These are phyloP conservation scores for Dicranocentrus wangi DNA, from an alignment of 2,888 invertebrate genomes.

Conservation along the genomic window DNA sequence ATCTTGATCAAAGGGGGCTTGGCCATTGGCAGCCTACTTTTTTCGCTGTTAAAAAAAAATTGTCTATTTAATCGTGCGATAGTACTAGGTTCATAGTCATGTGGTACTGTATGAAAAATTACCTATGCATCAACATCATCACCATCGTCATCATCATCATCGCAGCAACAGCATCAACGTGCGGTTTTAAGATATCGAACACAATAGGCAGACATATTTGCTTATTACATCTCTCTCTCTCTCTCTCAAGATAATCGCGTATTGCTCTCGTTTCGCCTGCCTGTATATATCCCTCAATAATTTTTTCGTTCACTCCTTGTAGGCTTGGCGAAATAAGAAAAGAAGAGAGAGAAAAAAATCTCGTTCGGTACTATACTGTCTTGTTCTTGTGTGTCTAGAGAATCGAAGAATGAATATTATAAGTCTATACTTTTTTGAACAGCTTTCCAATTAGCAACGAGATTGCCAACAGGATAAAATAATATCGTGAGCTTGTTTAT, in stretches of 20 bases:
- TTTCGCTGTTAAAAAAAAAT: slow-evolving; percentile 4
- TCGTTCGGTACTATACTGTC: no score
- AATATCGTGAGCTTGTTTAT: slow-evolving; percentile 50
- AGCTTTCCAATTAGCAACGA: slow-evolving; percentile 56
- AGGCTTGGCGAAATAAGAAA: slow-evolving; percentile 54
- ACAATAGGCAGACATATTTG: slow-evolving; percentile 31
- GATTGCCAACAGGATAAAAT: slow-evolving; percentile 48
- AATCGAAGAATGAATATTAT: not conserved
- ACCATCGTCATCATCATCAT: no score
- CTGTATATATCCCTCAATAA: slow-evolving; percentile 16
- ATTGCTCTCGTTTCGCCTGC: slow-evolving; percentile 23
- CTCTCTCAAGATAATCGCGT: slow-evolving; percentile 10
- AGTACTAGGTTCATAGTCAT: slow-evolving; percentile 7
- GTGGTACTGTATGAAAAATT: no score
- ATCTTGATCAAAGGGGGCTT: slow-evolving; percentile 64
- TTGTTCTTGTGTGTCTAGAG: slow-evolving; percentile 7
- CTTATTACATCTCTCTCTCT: slow-evolving; percentile 3
- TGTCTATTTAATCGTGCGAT: slow-evolving; percentile 21
- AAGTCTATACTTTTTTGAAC: slow-evolving; percentile 9
- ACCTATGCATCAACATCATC: no score
- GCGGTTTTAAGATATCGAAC: not conserved
- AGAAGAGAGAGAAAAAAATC: no score
- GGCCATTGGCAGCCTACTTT: slow-evolving; percentile 53
- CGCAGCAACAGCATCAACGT: no score
- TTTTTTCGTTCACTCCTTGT: slow-evolving; percentile 20